Percentiles rank a stretch among this genome's conserved stretches.
phyloP scores from a whole-genome alignment of 2,888 invertebrate species.

The Cheilosia vulpina region DNA sequence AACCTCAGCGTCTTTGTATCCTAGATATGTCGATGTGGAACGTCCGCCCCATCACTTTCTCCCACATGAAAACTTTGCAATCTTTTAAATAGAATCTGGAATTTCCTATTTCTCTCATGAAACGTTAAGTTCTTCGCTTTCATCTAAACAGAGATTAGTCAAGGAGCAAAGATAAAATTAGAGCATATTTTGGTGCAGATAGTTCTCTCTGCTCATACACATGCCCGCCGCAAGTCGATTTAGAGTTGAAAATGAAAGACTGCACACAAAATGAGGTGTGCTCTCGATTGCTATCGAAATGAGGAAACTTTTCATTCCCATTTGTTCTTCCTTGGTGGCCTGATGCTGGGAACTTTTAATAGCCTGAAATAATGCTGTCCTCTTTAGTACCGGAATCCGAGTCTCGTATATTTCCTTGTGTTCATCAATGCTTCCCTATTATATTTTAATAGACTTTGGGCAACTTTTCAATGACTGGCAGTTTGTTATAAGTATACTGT shows the following conservation, averaged over 20 bases:
- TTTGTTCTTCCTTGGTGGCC: conserved; percentile 48
- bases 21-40: neutral
- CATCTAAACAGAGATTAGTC: conserved; percentile 54
- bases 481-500: conserved; percentile 34
- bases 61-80: conserved; percentile 37
- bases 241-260: conserved; percentile 9
- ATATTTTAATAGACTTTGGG: conserved; percentile 59
- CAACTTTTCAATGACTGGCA: conserved; percentile 43
- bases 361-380: conserved; percentile 46
- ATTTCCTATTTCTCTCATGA: conserved; percentile 14
- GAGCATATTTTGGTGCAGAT: conserved; percentile 39
- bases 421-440: conserved; percentile 41
- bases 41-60: neutral
- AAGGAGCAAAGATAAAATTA: conserved; percentile 33
- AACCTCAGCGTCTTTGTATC: conserved; percentile 2
- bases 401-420: conserved; percentile 6
- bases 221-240: neutral
- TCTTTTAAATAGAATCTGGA: conserved; percentile 48
- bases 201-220: neutral
- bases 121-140: conserved; percentile 28
- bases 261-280: conserved; percentile 49
- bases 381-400: conserved; percentile 11
- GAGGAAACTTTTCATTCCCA: conserved; percentile 51
- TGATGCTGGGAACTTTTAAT: conserved; percentile 55
- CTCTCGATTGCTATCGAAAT: conserved; percentile 59